Percentiles rank a stretch among this genome's conserved stretches.
Conservation (phyloP, 2,113 vertebrate genomes). For the Sylvietta virens region DNA sequence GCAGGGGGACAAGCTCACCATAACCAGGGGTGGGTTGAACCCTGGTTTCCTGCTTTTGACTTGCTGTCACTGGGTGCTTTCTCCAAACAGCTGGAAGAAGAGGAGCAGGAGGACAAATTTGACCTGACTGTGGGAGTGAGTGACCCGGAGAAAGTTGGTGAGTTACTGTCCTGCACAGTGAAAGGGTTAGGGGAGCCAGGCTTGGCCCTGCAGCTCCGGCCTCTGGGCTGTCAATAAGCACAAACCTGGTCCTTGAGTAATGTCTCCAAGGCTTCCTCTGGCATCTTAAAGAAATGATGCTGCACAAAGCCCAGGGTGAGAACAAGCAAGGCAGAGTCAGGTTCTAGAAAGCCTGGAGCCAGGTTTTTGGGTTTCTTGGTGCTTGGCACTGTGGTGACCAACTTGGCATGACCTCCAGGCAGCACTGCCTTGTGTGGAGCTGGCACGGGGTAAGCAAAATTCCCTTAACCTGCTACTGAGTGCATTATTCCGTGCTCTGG, state of each 20-base stretch:
- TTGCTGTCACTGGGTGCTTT: background rate
- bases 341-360: background rate
- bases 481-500: background rate
- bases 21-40: background rate
- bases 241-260: background rate
- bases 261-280: background rate
- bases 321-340: background rate
- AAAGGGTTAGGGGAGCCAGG: background rate
- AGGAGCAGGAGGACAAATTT: slow-evolving; percentile 90
- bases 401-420: background rate
- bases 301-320: background rate
- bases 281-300: background rate
- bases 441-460: background rate
- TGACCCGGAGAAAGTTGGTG: slow-evolving; percentile 97
- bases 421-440: background rate
- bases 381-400: background rate
- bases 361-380: background rate
- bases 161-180: background rate
- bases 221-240: background rate
- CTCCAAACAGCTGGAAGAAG: slow-evolving; percentile 78
- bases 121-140: slow-evolving; percentile 87
- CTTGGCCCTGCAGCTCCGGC: background rate
- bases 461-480: background rate
- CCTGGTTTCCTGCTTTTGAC: background rate
- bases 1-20: fast-evolving